These are phyloP conservation scores for Pelosia muscerda DNA, from an alignment of 2,888 invertebrate genomes.

Conservation along the genomic window DNA sequence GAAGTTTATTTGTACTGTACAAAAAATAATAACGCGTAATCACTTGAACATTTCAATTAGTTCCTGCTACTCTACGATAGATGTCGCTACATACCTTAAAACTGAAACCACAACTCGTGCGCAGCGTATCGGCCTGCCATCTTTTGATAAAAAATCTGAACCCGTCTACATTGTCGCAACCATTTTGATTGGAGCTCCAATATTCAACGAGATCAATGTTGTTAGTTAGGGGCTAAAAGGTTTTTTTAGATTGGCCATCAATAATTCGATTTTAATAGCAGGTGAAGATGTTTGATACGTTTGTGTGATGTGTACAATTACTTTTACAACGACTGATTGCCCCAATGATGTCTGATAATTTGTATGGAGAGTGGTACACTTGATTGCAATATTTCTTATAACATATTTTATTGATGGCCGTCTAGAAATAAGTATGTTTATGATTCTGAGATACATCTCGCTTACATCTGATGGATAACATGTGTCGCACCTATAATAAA, in stretches of 20 bases:
- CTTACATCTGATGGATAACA: conserved; percentile 17
- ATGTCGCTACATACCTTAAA: conserved; percentile 66
- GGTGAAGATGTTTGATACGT: conserved; percentile 66
- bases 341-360: conserved; percentile 71
- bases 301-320: conserved; percentile 67
- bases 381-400: conserved; percentile 53
- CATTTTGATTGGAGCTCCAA: conserved; percentile 56
- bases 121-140: conserved; percentile 59
- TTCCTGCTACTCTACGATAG: conserved; percentile 67
- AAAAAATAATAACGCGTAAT: neutral
- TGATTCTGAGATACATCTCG: conserved; percentile 33
- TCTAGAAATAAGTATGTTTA: conserved; percentile 44
- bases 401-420: conserved; percentile 50
- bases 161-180: conserved; percentile 22
- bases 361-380: conserved; percentile 43
- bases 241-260: conserved; percentile 52
- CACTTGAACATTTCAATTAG: neutral
- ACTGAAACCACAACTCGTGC: conserved; percentile 55
- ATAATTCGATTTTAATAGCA: conserved; percentile 82
- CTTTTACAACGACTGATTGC: conserved; percentile 77
- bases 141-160: conserved; percentile 39
- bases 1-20: no score
- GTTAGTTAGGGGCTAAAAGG: conserved; percentile 27
- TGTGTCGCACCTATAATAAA: conserved; percentile 13
- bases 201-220: conserved; percentile 26